These are phyloP conservation scores for Xyliphius kryptos DNA, from an alignment of 2,113 vertebrate species.

Conservation along the genomic window DNA sequence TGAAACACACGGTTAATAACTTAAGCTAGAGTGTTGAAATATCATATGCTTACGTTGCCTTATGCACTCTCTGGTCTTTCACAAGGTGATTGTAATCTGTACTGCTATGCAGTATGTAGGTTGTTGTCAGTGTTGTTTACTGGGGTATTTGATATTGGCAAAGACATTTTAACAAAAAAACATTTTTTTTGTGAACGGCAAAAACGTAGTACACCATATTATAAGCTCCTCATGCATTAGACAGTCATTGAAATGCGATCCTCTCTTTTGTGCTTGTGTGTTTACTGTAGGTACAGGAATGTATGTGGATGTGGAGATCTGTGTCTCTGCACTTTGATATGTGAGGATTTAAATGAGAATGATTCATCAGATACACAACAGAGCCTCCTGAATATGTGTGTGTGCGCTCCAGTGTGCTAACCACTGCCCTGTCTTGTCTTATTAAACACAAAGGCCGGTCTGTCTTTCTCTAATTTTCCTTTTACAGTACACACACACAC, in stretches of 20 bases:
- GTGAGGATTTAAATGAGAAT: neutral
- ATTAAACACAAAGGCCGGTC: constrained; percentile 8
- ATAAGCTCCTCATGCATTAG: neutral
- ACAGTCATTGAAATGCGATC: neutral
- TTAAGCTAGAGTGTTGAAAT: no score
- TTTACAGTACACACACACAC: neutral
- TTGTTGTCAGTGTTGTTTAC: no score
- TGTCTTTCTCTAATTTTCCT: neutral
- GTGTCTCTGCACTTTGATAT: neutral
- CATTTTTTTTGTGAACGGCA: no score
- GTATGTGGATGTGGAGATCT: neutral
- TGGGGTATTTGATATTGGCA: no score
- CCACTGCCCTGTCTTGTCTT: constrained; percentile 8
- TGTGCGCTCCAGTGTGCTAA: neutral
- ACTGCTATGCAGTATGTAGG: no score
- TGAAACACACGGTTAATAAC: no score
- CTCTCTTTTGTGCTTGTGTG: neutral
- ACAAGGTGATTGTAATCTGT: no score
- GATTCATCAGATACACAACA: constrained; percentile 7
- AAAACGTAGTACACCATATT: no score
- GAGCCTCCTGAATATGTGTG: neutral
- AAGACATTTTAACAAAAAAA: no score
- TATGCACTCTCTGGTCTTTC: no score
- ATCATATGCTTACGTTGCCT: no score
- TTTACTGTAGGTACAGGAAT: neutral